Evolutionary conservation across 2,888 invertebrate species (phyloP).

Genomic region (Adela reaumurella): DNA sequence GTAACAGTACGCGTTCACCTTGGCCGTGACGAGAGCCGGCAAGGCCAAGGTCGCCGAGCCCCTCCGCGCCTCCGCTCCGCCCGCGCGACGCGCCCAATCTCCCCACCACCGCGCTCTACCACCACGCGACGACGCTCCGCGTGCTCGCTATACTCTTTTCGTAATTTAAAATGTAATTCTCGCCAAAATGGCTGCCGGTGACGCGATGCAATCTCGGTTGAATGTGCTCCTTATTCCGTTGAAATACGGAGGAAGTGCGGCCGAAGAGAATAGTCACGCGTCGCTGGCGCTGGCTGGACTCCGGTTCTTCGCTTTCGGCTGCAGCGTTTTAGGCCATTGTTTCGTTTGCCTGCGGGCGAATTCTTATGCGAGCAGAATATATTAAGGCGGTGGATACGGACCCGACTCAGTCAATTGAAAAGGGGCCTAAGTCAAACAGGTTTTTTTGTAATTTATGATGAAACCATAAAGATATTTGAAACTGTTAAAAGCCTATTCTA

Average conservation of each 20-base stretch:
- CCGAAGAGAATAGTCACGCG: not conserved
- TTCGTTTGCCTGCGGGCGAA: too few relatives aligned
- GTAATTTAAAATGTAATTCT: not conserved
- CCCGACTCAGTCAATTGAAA: too few relatives aligned
- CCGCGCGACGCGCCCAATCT: conserved; percentile 19
- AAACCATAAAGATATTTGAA: too few relatives aligned
- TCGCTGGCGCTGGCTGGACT: not conserved
- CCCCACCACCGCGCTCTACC: conserved; percentile 20
- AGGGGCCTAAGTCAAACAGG: too few relatives aligned
- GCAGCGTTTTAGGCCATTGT: too few relatives aligned
- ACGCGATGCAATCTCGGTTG: not conserved
- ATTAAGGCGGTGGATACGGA: too few relatives aligned
- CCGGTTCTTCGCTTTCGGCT: not conserved
- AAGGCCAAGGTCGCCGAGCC: conserved; percentile 39
- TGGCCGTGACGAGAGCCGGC: conserved; percentile 41
- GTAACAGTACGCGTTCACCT: conserved; percentile 39
- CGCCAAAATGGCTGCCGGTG: not conserved
- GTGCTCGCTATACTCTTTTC: not conserved
- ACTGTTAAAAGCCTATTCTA: too few relatives aligned
- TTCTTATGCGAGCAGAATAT: too few relatives aligned
- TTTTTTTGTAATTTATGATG: too few relatives aligned
- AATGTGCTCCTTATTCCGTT: not conserved
- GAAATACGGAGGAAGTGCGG: not conserved
- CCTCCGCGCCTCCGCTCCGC: conserved; percentile 26
- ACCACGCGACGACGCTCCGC: conserved; percentile 53